Evolutionary conservation across 1,140 invertebrate species (phyloP), one percentile per base, ranked within the genome.

Genomic region (Diorhabda elongata): DNA sequence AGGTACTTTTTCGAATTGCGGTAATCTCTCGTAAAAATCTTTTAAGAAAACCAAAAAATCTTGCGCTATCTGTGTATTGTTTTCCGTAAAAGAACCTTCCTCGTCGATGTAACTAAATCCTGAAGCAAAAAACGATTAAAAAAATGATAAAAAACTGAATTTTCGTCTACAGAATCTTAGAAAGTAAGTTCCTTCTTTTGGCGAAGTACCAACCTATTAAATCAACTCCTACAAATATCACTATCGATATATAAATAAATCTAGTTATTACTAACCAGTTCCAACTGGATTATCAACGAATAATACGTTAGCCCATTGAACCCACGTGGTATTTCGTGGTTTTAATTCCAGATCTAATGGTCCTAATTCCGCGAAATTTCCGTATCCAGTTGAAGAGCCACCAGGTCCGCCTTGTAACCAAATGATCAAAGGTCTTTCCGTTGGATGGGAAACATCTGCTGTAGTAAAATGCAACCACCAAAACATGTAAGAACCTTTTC

Each of bases 51-150:
- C 84, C 0, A 95, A 82, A 64, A 96, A 87, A 83, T 96, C 94
- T n/a, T 80, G 59, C 2, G 90, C 92, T 41, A 95, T 94, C 83
- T 92, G 82, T 44, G 83, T 80, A 71, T 94, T 93, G 71, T 89
- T 86, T 5, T 82, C 87, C 4, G 87, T 86, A 57, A 88, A 82
- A 44, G 83, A 79, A n/a, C 74, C 74, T 0, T 76, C 69, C 68
- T 84, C 79, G n/a, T 91, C 89, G 0, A 89, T 90, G 75, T 93
- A 94, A 81, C 93, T 95, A 79, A 87, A 96, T 1, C 94, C 94
- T n/a, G 91, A 52, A 52, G 8, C 45, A 52, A 26, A 26, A 26
- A 26, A 26, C 26, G 26, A 26, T 26, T 26, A 26, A 26, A 26
- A 26, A 26, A 26, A 26, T 26, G 26, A 26, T 2, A 26, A 26